Evolutionary conservation across 2,797 vertebrate species (phyloP).

Genomic region (Hydrolagus colliei): DNA sequence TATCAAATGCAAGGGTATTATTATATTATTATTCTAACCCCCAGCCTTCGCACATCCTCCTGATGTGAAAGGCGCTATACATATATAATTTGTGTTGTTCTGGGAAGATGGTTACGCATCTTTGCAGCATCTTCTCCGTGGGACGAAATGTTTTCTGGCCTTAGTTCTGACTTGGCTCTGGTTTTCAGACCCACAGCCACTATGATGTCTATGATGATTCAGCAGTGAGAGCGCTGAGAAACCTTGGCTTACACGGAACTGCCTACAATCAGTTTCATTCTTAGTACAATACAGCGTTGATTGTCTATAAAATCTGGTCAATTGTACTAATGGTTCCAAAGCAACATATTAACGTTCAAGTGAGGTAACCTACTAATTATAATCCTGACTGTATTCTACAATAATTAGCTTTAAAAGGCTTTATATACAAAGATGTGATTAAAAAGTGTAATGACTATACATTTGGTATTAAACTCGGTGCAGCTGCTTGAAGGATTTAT

Average conservation of each 20-base stretch:
- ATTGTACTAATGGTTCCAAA: not conserved
- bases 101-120: no score
- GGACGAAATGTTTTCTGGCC: no score
- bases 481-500: not conserved
- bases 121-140: no score
- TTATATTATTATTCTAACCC: no score
- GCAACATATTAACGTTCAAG: not conserved
- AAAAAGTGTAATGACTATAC: not conserved
- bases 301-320: not conserved
- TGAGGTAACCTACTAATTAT: not conserved
- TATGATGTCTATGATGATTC: no score
- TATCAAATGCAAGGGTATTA: no score
- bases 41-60: no score
- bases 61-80: no score
- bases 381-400: not conserved
- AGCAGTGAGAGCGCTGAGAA: not conserved
- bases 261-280: not conserved
- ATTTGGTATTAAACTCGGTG: not conserved
- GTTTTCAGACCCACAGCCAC: not conserved
- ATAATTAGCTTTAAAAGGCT: conserved; percentile 14
- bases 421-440: conserved; percentile 12
- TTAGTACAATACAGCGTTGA: not conserved
- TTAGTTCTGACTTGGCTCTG: not conserved
- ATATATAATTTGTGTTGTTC: no score
- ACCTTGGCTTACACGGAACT: not conserved